Conservation (phyloP, 2,888 invertebrate species). For the Coelogynopora nodosa region DNA sequence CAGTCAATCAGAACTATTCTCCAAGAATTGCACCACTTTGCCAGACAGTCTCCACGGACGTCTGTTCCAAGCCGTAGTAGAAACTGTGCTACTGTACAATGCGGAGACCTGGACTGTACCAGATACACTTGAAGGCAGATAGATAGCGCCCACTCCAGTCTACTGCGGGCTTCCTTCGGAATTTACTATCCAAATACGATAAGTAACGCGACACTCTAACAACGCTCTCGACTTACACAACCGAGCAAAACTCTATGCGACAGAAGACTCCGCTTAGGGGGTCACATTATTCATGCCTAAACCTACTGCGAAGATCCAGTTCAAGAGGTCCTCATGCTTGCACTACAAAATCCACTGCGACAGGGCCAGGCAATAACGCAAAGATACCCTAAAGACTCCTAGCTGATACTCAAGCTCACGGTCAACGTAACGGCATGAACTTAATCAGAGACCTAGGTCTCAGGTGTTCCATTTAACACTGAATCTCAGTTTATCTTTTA, state of each 20-base stretch:
- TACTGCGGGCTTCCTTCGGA: neutral
- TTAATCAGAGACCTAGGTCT: neutral
- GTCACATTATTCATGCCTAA: neutral
- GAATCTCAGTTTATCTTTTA: neutral
- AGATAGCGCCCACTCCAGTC: too few relatives aligned
- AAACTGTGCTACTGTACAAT: too few relatives aligned
- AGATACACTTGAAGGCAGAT: neutral
- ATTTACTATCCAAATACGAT: neutral
- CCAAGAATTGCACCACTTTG: neutral
- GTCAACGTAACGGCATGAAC: neutral
- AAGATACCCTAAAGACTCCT: neutral
- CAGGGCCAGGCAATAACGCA: slow-evolving; percentile 19
- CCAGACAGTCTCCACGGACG: too few relatives aligned
- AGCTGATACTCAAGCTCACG: neutral
- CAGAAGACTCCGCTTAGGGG: neutral
- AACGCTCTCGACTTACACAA: neutral
- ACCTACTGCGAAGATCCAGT: slow-evolving; percentile 26
- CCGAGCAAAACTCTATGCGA: slow-evolving; percentile 8
- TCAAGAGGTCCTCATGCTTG: slow-evolving; percentile 17
- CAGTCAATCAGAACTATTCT: neutral
- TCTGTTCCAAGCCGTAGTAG: too few relatives aligned
- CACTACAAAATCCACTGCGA: slow-evolving; percentile 4
- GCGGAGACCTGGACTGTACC: neutral
- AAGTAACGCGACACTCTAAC: neutral
- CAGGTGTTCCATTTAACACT: neutral